A percentile compares a stretch with the other conserved stretches of the same genome.
phyloP scores from a whole-genome alignment of 2,888 invertebrate genomes.

The Orthosia gothica region DNA sequence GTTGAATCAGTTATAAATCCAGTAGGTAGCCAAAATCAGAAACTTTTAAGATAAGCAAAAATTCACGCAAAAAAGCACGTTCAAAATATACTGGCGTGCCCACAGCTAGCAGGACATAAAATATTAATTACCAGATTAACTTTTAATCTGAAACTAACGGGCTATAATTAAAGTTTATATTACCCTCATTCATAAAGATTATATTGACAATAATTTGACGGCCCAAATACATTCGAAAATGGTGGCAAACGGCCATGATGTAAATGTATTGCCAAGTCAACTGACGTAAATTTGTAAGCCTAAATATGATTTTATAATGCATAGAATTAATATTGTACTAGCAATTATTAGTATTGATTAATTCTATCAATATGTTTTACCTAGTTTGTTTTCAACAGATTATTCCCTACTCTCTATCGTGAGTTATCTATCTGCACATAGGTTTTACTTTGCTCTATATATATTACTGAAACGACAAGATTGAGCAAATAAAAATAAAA shows the following conservation, averaged over 20 bases:
- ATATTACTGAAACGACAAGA: too few species aligned
- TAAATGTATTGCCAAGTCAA: constrained; percentile 31
- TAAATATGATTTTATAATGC: constrained; percentile 21
- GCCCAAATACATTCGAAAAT: constrained; percentile 44
- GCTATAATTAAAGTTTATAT: constrained; percentile 41
- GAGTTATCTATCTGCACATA: background rate
- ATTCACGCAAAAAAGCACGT: background rate
- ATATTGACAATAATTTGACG: constrained; percentile 48
- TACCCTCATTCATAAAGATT: constrained; percentile 50
- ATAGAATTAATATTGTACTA: background rate
- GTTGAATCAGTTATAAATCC: background rate
- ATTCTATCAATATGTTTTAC: background rate
- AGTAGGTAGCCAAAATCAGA: background rate
- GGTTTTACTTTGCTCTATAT: background rate
- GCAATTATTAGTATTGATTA: background rate
- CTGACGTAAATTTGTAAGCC: constrained; percentile 17
- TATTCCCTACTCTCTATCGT: background rate
- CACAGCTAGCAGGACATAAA: background rate
- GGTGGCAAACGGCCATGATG: constrained; percentile 27
- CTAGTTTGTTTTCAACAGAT: background rate
- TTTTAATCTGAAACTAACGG: constrained; percentile 45
- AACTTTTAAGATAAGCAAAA: too few species aligned
- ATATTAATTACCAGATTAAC: constrained; percentile 26
- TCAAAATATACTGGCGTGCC: background rate
- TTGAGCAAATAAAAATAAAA: background rate